Conservation (phyloP, 2,113 vertebrate genomes). For the Protobothrops mucrosquamatus region DNA sequence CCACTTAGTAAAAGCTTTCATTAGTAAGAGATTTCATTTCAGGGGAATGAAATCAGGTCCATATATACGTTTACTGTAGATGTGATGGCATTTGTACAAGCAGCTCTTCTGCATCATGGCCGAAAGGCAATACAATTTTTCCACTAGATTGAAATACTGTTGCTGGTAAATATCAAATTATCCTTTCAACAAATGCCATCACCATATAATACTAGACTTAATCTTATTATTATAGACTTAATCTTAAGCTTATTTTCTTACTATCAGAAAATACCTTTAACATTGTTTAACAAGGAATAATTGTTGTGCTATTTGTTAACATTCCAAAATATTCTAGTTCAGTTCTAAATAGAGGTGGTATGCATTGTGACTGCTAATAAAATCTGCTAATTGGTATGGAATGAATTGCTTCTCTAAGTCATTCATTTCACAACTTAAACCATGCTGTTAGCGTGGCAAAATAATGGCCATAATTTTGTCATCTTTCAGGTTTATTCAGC, state of each 20-base stretch:
- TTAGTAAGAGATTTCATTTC: no score
- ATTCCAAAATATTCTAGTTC: slow-evolving; percentile 33
- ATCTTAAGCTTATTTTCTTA: neutral
- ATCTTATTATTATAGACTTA: neutral
- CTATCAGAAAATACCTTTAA: neutral
- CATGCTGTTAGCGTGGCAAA: slow-evolving; percentile 39
- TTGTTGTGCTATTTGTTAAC: slow-evolving; percentile 20
- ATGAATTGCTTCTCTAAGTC: slow-evolving; percentile 41
- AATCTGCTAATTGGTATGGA: slow-evolving; percentile 27
- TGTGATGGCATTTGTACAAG: neutral
- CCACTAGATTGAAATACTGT: neutral
- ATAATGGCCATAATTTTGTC: slow-evolving; percentile 28
- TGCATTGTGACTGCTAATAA: slow-evolving; percentile 24
- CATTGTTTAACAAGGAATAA: slow-evolving; percentile 9
- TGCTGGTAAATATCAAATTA: neutral
- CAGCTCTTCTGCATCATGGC: neutral
- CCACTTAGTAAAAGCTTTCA: no score
- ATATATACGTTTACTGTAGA: neutral
- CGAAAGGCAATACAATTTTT: neutral
- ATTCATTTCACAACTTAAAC: slow-evolving; percentile 43
- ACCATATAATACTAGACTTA: neutral
- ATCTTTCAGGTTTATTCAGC: slow-evolving; percentile 19
- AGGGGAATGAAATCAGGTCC: no score
- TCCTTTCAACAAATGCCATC: neutral
- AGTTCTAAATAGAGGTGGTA: slow-evolving; percentile 22